Evolutionary conservation across 2,888 invertebrate species (phyloP), one percentile per base, ranked within the genome.

Genomic region (Amphipoea lucens): DNA sequence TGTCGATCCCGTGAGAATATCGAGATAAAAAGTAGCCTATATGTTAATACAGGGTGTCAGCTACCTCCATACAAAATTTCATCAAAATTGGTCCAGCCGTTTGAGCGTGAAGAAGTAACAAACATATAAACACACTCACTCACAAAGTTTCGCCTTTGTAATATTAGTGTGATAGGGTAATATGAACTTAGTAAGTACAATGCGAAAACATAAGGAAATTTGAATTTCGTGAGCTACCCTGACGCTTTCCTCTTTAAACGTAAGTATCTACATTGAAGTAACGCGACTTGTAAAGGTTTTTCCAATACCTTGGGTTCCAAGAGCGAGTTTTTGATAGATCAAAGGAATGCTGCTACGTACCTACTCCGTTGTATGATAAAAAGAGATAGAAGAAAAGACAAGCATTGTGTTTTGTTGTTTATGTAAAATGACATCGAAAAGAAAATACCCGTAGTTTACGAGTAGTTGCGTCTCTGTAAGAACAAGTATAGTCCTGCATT

Each of bases 371-470:
- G 7, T 36, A 63, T 20, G 20, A 40, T 40, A 36, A 65, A 40
- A 65, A 65, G 36, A 40, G 36, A 65, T 20, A 20, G 40, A 65
- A 65, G 40, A 9, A 36, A 36, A 62, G 1, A 4, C 36, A 36
- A 62, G 9, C 40, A 2, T 65, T 20, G 9, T 23, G 11, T 11
- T 9, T 40, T 23, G 65, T 63, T 36, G 48, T 48, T 78, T n/a
- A 65, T 36, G 29, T 48, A 29, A 20, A 51, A 12, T 65, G 5
- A 12, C 40, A 20, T 29, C 36, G 11, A 81, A 60, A 81, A 66
- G 11, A 81, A 66, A 42, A 51, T 60, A 66, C 14, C 6, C 40
- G 23, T 66, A 72, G 40, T 79, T 81, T 67, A 74, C 11, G 42
- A 48, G 40, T 40, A 62, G 42, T n/a, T 20, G n/a, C 40, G 9